Evolutionary conservation across 2,888 invertebrate species (phyloP).

Genomic region (Blastobasis lacticolella): DNA sequence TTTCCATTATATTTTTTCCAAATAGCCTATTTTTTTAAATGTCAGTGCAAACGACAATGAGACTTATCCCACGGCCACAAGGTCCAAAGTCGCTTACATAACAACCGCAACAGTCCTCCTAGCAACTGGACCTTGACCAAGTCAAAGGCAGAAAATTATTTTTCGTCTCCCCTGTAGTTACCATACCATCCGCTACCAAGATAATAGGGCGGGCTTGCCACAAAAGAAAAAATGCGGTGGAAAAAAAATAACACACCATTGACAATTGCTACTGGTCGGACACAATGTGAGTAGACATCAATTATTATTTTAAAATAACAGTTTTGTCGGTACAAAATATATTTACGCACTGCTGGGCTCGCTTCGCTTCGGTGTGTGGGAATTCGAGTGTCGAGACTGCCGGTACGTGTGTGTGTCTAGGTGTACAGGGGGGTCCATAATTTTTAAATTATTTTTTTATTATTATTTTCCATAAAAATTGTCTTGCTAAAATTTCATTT

Average conservation of each 20-base stretch:
- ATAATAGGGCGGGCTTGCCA: conserved; percentile 36
- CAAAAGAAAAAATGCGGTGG: conserved; percentile 38
- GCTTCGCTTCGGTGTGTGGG: conserved; percentile 16
- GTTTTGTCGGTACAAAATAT: conserved; percentile 72
- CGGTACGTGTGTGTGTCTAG: conserved; percentile 14
- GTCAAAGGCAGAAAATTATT: conserved; percentile 26
- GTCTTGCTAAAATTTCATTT: too few species aligned
- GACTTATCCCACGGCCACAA: too few species aligned
- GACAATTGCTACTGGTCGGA: conserved; percentile 46
- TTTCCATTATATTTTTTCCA: background rate
- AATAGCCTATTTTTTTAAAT: background rate
- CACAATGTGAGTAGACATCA: conserved; percentile 53
- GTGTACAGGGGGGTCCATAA: conserved; percentile 11
- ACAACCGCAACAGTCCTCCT: background rate
- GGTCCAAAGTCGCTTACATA: background rate
- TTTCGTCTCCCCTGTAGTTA: conserved; percentile 25
- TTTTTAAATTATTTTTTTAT: background rate
- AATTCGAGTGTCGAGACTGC: conserved; percentile 20
- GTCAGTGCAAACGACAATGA: too few species aligned
- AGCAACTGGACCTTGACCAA: conserved; percentile 18
- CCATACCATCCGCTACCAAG: conserved; percentile 17
- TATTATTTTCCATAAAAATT: conserved; percentile 7
- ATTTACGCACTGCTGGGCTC: conserved; percentile 57
- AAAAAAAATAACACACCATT: conserved; percentile 35
- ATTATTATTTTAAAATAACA: conserved; percentile 73